Conservation (phyloP, 2,113 vertebrate species). For the Kryptolebias marmoratus region DNA sequence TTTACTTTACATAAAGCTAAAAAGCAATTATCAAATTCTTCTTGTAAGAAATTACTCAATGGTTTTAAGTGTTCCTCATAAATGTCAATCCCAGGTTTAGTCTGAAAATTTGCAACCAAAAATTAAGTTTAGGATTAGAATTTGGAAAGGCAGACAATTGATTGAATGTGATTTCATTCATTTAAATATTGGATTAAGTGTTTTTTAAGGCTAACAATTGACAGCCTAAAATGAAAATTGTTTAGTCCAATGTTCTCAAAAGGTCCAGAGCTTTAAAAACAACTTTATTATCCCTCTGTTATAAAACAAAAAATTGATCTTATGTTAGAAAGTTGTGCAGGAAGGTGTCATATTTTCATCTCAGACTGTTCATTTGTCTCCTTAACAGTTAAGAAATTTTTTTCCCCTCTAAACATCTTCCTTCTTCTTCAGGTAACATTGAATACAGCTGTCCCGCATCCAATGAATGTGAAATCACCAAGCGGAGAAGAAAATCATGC, state of each 20-base stretch:
- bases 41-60: neutral
- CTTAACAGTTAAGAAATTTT: neutral
- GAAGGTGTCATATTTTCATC: neutral
- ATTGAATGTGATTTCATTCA: too few species aligned
- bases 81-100: neutral
- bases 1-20: neutral
- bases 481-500: conserved; percentile 81
- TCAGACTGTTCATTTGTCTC: neutral
- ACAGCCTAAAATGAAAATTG: neutral
- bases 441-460: conserved; percentile 81
- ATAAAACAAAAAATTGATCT: neutral
- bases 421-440: conserved; percentile 76
- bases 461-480: conserved; percentile 83
- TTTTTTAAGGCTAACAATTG: too few species aligned
- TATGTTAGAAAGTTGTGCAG: neutral
- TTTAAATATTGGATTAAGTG: too few species aligned
- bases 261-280: too few species aligned
- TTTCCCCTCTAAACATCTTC: neutral
- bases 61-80: neutral
- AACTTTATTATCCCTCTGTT: too few species aligned
- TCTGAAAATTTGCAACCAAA: neutral
- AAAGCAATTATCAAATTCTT: neutral
- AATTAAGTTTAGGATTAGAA: neutral
- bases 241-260: neutral
- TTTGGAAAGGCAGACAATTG: too few species aligned